Evolutionary conservation across 2,797 vertebrate species (phyloP).

Genomic region (Tenualosa ilisha): DNA sequence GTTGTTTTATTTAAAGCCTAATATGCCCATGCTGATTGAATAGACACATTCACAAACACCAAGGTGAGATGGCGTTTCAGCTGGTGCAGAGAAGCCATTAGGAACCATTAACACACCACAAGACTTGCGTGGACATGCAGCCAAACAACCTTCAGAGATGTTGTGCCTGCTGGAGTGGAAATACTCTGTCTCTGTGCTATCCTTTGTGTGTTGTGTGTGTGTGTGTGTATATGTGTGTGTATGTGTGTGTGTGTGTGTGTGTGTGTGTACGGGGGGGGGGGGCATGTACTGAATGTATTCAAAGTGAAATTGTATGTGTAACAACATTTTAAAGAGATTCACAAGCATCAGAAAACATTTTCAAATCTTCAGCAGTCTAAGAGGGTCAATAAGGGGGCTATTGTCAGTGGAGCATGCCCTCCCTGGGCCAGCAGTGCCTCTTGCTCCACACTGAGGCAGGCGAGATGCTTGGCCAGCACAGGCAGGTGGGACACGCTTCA

Average conservation of each 20-base stretch:
- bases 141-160: constrained; percentile 27
- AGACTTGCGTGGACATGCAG: constrained; percentile 18
- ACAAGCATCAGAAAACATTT: no score
- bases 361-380: not conserved
- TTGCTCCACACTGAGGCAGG: not conserved
- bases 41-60: not conserved
- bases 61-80: constrained; percentile 16
- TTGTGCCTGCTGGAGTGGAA: constrained; percentile 30
- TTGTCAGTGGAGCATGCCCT: not conserved
- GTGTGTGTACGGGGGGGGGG: not conserved
- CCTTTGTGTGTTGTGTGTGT: not conserved
- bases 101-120: constrained; percentile 28
- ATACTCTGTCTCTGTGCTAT: constrained; percentile 1
- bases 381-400: not conserved
- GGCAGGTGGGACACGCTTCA: constrained; percentile 1
- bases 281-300: not conserved
- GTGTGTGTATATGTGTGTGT: not conserved
- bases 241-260: not conserved
- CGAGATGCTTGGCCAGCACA: not conserved
- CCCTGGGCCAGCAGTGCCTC: not conserved
- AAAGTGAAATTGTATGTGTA: not conserved
- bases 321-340: not conserved
- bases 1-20: not conserved
- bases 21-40: not conserved
- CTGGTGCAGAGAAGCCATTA: constrained; percentile 36